Conservation (phyloP, 2,797 vertebrate genomes). For the Brachymystax lenok region DNA sequence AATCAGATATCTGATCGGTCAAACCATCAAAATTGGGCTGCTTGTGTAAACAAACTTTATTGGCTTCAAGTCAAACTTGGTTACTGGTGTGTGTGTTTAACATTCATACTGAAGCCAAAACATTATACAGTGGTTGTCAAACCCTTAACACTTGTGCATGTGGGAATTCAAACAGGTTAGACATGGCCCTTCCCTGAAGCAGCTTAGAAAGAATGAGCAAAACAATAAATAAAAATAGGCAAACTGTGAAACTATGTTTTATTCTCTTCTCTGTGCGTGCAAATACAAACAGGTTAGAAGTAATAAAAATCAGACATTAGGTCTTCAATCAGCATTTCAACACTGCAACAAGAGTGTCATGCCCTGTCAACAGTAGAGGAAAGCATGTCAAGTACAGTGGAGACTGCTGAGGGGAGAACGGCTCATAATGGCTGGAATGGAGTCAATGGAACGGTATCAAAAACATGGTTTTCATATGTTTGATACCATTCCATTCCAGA, state of each 20-base stretch:
- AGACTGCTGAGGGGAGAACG: too few relatives aligned
- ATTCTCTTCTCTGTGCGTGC: constrained; percentile 70
- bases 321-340: constrained; percentile 35
- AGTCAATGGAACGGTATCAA: too few relatives aligned
- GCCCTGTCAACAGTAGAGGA: constrained; percentile 28
- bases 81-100: not conserved
- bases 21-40: too few relatives aligned
- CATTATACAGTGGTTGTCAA: not conserved
- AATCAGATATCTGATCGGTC: too few relatives aligned
- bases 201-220: not conserved
- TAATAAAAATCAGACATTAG: constrained; percentile 63
- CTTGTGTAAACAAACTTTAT: too few relatives aligned
- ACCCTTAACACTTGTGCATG: not conserved
- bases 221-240: constrained; percentile 1
- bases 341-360: constrained; percentile 31
- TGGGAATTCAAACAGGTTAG: not conserved
- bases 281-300: constrained; percentile 69
- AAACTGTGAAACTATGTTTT: constrained; percentile 74
- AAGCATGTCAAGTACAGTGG: constrained; percentile 22
- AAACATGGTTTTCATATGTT: too few relatives aligned
- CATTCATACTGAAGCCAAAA: not conserved
- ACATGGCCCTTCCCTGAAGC: not conserved
- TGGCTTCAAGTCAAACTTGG: not conserved
- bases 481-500: too few relatives aligned
- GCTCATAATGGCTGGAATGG: too few relatives aligned